Evolutionary conservation across 2,797 vertebrate species (phyloP).

Genomic region (Hoplostethus mediterraneus): DNA sequence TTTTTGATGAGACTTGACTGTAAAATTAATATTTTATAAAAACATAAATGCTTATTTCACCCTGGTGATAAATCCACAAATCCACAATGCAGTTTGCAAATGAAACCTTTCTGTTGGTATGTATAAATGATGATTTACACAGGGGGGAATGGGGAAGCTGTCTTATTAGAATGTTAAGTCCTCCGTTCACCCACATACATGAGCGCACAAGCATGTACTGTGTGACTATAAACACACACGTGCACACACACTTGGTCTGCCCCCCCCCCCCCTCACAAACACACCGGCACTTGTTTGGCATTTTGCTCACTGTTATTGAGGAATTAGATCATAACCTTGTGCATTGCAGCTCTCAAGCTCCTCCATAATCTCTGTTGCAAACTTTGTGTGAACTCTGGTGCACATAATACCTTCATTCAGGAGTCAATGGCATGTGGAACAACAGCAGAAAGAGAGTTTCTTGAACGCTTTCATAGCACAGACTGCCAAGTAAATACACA

Average conservation of each 20-base stretch:
- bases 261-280: not conserved
- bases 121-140: conserved; percentile 7
- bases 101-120: conserved; percentile 18
- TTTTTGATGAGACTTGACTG: not conserved
- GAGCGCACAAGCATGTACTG: not conserved
- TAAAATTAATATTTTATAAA: conserved; percentile 29
- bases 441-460: conserved; percentile 36
- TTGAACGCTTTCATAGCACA: conserved; percentile 20
- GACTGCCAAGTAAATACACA: conserved; percentile 26
- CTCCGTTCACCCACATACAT: not conserved
- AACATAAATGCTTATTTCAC: not conserved
- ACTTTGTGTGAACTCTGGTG: conserved; percentile 72
- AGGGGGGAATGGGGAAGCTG: conserved; percentile 4
- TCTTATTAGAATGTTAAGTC: conserved; percentile 22
- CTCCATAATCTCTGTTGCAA: conserved; percentile 70
- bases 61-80: not conserved
- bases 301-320: conserved; percentile 42
- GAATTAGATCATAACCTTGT: conserved; percentile 69
- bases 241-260: not conserved
- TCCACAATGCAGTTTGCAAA: conserved; percentile 15
- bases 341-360: conserved; percentile 44
- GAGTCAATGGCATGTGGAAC: conserved; percentile 47
- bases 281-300: conserved; percentile 22
- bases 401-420: conserved; percentile 67
- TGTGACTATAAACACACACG: not conserved